A percentile compares a stretch with the other conserved stretches of the same genome.
phyloP scores from a whole-genome alignment of 1,140 invertebrate species.

The Elysia chlorotica region DNA sequence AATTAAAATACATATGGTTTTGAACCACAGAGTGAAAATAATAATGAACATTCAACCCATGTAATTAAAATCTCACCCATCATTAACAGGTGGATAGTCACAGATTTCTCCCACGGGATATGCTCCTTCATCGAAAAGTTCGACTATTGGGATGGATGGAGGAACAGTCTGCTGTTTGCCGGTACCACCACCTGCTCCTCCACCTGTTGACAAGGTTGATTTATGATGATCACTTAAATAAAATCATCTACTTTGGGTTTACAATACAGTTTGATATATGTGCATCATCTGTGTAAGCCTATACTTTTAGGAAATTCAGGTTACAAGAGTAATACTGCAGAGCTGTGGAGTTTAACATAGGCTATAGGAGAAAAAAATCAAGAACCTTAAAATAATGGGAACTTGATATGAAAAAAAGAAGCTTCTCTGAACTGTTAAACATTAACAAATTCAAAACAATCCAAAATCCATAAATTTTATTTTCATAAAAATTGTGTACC shows the following conservation, averaged over 20 bases:
- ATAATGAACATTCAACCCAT: too few species aligned
- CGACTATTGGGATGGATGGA: conserved; percentile 82
- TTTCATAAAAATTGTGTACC: too few species aligned
- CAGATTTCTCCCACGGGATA: conserved; percentile 64
- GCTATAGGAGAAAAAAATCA: too few species aligned
- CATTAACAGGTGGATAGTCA: conserved; percentile 57
- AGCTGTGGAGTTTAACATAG: not conserved
- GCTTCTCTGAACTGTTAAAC: too few species aligned
- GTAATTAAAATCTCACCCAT: too few species aligned
- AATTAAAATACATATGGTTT: too few species aligned
- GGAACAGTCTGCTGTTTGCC: conserved; percentile 76
- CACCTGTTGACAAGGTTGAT: not conserved
- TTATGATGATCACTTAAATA: not conserved
- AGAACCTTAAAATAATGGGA: too few species aligned
- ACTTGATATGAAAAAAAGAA: too few species aligned
- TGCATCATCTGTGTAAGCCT: not conserved
- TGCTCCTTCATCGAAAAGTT: conserved; percentile 82
- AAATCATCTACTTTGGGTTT: not conserved
- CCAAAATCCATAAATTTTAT: too few species aligned
- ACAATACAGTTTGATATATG: too few species aligned
- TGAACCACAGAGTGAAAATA: too few species aligned
- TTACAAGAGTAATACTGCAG: not conserved
- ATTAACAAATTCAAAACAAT: too few species aligned
- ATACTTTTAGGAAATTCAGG: not conserved
- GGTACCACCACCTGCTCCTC: conserved; percentile 14